Percentiles rank a stretch among this genome's conserved stretches.
These are phyloP conservation scores for Cryptotis parvus DNA, from an alignment of 2,113 vertebrate genomes.

Conservation along the genomic window DNA sequence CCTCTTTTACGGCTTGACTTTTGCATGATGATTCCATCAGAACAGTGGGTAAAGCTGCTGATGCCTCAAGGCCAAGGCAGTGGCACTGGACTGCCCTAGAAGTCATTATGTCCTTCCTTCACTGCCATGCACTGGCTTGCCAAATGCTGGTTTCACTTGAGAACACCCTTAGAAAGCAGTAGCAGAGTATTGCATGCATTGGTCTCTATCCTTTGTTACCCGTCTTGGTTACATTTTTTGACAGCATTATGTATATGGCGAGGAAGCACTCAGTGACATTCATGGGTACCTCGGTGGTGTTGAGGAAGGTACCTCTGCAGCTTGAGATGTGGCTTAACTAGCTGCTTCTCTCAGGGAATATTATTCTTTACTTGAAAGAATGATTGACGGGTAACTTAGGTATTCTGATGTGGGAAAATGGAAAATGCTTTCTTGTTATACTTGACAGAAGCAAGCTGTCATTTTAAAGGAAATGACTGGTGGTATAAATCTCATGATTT, in stretches of 20 bases:
- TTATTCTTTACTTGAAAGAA: not conserved
- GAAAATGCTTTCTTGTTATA: slow-evolving; percentile 20
- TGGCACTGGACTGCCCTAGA: not conserved
- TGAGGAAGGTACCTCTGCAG: not conserved
- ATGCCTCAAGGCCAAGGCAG: not conserved
- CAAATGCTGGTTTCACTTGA: not conserved
- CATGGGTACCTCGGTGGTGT: rapidly evolving
- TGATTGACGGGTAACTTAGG: not conserved
- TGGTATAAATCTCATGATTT: slow-evolving; percentile 30
- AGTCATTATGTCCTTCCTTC: not conserved
- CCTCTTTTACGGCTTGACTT: not conserved
- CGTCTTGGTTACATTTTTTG: not conserved
- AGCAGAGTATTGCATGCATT: not conserved
- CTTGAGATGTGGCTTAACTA: not conserved
- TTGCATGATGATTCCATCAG: too few species aligned
- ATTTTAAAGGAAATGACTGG: slow-evolving; percentile 47
- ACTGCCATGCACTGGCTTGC: not conserved
- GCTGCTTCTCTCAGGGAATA: not conserved
- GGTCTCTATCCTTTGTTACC: not conserved
- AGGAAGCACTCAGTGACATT: not conserved
- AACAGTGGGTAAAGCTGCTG: not conserved
- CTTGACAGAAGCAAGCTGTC: slow-evolving; percentile 1
- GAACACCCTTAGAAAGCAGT: not conserved
- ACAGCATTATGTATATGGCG: not conserved
- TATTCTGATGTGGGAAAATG: not conserved